A percentile compares a stretch with the other conserved stretches of the same genome.
These are phyloP conservation scores for Hormiphora californensis DNA, from an alignment of 37 sponge, comb jelly and placozoan species.

Conservation along the genomic window DNA sequence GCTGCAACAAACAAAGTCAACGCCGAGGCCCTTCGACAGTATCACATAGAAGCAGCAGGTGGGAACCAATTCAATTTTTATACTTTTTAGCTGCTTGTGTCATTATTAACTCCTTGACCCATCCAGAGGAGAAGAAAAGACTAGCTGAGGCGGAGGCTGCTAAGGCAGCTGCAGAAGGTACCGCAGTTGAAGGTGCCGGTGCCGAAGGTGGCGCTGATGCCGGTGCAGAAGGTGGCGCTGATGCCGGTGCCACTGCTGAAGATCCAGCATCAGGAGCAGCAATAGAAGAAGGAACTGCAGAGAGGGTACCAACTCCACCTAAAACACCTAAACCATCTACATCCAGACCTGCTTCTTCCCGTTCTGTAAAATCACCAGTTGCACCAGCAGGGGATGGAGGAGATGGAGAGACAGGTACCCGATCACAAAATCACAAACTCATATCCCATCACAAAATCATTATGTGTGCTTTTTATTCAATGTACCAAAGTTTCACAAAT, in stretches of 20 bases:
- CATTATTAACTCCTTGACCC: not conserved
- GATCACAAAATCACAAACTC: no score
- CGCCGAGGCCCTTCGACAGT: constrained; percentile 17
- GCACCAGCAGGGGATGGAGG: no score
- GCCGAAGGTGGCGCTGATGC: not conserved
- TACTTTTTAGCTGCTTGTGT: not conserved
- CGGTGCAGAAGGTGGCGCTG: not conserved
- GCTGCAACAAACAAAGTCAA: constrained; percentile 28
- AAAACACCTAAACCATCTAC: not conserved
- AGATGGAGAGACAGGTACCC: no score
- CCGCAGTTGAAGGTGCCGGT: no score
- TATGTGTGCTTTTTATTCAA: no score
- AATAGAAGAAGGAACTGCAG: not conserved
- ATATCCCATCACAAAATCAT: no score
- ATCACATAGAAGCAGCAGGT: constrained; percentile 1
- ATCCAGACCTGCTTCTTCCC: constrained; percentile 32
- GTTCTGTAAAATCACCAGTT: not conserved
- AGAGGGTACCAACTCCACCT: constrained; percentile 13
- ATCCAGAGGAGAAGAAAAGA: not conserved
- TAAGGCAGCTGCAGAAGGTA: not conserved
- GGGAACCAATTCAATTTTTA: not conserved
- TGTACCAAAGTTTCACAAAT: no score
- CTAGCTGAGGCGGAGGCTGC: not conserved
- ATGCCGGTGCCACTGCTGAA: not conserved
- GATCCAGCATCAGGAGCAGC: not conserved